Evolutionary conservation across 2,888 invertebrate species (phyloP), one percentile per base, ranked within the genome.

Genomic region (Lepidochitona cinerea): DNA sequence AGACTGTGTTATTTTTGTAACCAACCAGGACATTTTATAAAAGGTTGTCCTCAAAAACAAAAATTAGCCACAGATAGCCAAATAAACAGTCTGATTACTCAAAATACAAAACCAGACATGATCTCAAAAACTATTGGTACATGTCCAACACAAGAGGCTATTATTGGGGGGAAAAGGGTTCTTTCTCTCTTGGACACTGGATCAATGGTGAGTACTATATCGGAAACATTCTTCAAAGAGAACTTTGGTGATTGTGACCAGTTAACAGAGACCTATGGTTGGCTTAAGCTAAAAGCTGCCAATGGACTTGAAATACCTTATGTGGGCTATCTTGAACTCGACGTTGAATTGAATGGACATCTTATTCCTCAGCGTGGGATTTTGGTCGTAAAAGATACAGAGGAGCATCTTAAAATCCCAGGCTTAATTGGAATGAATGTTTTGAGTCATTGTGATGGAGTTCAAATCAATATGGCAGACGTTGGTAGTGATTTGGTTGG

Each of bases 311-410:
- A 23, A 26, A 70, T 75, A 26, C 75, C 73, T 18, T 75, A 73
- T 54, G 52, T 70, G 18, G 75, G 75, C 36, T 75, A 75, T 54
- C 33, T 75, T 26, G 73, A 75, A 72, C 52, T 70, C 14, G 75
- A 73, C 69, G 59, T 75, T 37, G 65, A 59, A 4, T 29, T 59
- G 12, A 26, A 59, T 59, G 7, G 59, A 14, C 26, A 59, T 29
- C 23, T 59, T 9, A 59, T 59, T 59, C 23, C 59, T 14, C 23
- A 29, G 12, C 59, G 59, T n/a, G 54, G 54, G 7, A 23, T 59
- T 32, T 26, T 59, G 26, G 59, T 59, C 4, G 32, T 49, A 7
- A 49, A 23, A 7, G 49, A 49, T 23, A 49, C 18, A n/a, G 49
- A 41, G 18, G 18, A 41, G 9, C 9, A 41, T 41, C 41, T 12